Conservation (phyloP, 1,140 invertebrate species). For the Parapsyche elsis region DNA sequence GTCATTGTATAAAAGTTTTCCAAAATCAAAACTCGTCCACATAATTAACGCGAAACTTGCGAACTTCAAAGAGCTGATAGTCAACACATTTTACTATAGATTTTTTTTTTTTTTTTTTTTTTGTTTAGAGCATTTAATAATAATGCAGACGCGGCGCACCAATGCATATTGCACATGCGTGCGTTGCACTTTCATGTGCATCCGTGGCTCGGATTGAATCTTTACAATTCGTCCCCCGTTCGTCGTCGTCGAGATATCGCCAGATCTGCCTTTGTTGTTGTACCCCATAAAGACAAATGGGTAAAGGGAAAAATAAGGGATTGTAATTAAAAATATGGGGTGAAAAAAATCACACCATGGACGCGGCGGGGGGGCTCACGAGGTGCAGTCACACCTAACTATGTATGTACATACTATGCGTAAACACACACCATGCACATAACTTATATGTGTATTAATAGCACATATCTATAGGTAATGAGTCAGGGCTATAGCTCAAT, state of each 20-base stretch:
- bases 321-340: conserved; percentile 48
- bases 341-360: conserved; percentile 44
- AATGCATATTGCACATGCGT: not conserved
- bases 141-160: not conserved
- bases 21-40: not conserved
- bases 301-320: conserved; percentile 48
- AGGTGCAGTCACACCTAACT: conserved; percentile 33
- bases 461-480: too few species aligned
- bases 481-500: too few species aligned
- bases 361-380: conserved; percentile 24
- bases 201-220: conserved; percentile 17
- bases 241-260: conserved; percentile 24
- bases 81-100: too few species aligned
- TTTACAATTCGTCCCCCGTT: conserved; percentile 41
- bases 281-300: conserved; percentile 44
- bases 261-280: conserved; percentile 38
- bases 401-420: too few species aligned
- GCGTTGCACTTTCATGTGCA: not conserved
- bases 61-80: too few species aligned
- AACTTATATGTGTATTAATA: too few species aligned
- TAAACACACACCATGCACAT: not conserved
- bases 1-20: too few species aligned
- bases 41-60: too few species aligned
- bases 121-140: not conserved
- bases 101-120: not conserved